Base-by-base conservation (phyloP, 2,888 invertebrate species). In the Syrista parreyssii region DNA sequence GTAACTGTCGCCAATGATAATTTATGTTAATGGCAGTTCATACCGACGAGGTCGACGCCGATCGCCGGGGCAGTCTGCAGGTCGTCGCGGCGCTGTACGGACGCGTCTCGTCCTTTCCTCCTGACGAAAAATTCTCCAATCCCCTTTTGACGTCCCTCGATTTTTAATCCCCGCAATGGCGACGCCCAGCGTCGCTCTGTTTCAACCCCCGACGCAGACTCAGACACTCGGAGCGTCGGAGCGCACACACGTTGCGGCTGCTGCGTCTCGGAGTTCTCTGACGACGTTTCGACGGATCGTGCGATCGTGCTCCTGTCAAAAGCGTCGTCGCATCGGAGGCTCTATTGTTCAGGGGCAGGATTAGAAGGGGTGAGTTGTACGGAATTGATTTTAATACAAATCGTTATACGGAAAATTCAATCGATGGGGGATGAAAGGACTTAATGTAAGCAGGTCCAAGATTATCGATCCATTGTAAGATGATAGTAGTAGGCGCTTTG, bases 1-100 rank as follows among this genome's bases (percentile, higher is more conserved):
- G 89, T 89, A 90, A 93, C 93, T 93, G 93, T 94, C 93, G 92
- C 93, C 93, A 92, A 92, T 92, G 93, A 93, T 93, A 93, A 94
- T 93, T 93, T 92, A 92, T 91, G 91, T 89, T 91, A 91, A 92
- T 91, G 91, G 89, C 88, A 86, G 87, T 88, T 89, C 86, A 87
- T 88, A 87, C 86, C 87, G 89, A 82, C 84, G 83, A 82, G 84
- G 82, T 84, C 81, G 83, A 78, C 81, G 82, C 79, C 84, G 82
- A 84, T 84, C 82, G 82, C 80, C 85, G 84, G 84, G 86, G 85
- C 90, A 91, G 91, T 91, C 88, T 86, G 87, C 85, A 84, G 86
- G 84, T 85, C 88, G 88, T 89, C 89, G 88, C 85, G 84, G 88
- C 81, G 84, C 85, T 84, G 89, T 82, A 82, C 86, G 86, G 89